These are phyloP conservation scores for Allophyes oxyacanthae DNA, from an alignment of 2,888 invertebrate species.

Conservation along the genomic window DNA sequence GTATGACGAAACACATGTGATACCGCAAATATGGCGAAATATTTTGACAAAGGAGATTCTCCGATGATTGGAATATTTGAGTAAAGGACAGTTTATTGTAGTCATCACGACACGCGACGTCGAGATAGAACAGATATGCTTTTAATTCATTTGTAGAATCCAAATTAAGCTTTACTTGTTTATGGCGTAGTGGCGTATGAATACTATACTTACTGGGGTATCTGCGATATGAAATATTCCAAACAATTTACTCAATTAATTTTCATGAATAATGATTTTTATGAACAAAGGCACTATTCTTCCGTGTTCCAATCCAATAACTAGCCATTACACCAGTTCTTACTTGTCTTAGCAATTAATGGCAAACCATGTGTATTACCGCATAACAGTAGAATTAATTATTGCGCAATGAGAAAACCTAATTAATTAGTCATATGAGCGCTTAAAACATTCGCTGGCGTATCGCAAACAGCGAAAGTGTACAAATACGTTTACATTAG, in stretches of 20 bases:
- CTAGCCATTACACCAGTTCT: slow-evolving; percentile 1
- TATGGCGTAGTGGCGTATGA: no score
- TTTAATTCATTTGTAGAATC: no score
- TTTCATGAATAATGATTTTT: background rate
- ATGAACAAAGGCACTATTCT: slow-evolving; percentile 2
- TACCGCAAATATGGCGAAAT: background rate
- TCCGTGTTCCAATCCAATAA: slow-evolving; percentile 18
- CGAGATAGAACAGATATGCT: no score
- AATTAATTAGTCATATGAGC: slow-evolving; percentile 57
- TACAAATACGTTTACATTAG: slow-evolving; percentile 40
- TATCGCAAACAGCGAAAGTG: slow-evolving; percentile 56
- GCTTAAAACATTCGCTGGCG: slow-evolving; percentile 43
- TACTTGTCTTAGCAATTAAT: slow-evolving; percentile 33
- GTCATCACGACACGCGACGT: no score
- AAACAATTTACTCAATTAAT: no score
- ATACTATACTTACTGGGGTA: no score
- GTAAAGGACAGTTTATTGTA: background rate
- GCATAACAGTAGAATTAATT: slow-evolving; percentile 34
- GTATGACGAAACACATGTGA: slow-evolving; percentile 5
- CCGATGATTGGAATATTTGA: background rate
- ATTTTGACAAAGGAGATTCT: background rate
- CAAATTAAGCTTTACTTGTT: no score
- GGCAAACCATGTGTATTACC: slow-evolving; percentile 34
- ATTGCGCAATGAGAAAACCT: slow-evolving; percentile 57
- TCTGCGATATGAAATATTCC: no score